Percentiles rank a stretch among this genome's conserved stretches.
These are phyloP conservation scores for Ochropacha duplaris DNA, from an alignment of 2,888 invertebrate species.

Conservation along the genomic window DNA sequence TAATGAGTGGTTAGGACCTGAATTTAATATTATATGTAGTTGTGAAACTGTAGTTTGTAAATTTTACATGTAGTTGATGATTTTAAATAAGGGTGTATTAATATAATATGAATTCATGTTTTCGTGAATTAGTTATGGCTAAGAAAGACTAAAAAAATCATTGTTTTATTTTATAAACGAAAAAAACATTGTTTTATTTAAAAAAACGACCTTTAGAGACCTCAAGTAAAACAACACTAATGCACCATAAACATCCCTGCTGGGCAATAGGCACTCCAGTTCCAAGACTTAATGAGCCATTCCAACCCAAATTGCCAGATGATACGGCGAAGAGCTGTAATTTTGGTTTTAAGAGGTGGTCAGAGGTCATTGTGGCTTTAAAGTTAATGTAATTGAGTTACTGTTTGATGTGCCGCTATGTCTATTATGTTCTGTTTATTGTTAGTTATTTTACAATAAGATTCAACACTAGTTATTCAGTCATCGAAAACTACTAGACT, in stretches of 20 bases:
- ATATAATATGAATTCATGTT: too few relatives aligned
- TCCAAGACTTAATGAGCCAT: conserved; percentile 67
- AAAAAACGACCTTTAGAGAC: background rate
- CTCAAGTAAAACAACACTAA: conserved; percentile 23
- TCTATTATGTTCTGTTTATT: background rate
- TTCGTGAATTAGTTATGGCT: too few relatives aligned
- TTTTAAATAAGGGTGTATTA: too few relatives aligned
- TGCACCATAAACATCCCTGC: conserved; percentile 34
- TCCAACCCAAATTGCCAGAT: conserved; percentile 56
- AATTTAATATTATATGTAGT: background rate
- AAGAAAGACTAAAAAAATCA: too few relatives aligned
- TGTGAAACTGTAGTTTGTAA: background rate
- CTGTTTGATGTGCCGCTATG: background rate
- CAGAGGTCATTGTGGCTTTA: conserved; percentile 9
- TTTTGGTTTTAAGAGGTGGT: background rate
- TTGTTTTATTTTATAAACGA: too few relatives aligned
- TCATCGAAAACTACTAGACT: too few relatives aligned
- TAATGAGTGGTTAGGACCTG: conserved; percentile 4
- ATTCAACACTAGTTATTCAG: too few relatives aligned
- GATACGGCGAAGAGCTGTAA: conserved; percentile 40
- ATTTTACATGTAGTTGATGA: too few relatives aligned
- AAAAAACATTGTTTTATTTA: too few relatives aligned
- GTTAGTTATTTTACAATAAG: background rate
- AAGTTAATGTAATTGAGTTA: conserved; percentile 22
- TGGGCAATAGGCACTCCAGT: conserved; percentile 50